phyloP scores from a whole-genome alignment of 2,797 vertebrate genomes.

The Hemitrygon akajei region DNA sequence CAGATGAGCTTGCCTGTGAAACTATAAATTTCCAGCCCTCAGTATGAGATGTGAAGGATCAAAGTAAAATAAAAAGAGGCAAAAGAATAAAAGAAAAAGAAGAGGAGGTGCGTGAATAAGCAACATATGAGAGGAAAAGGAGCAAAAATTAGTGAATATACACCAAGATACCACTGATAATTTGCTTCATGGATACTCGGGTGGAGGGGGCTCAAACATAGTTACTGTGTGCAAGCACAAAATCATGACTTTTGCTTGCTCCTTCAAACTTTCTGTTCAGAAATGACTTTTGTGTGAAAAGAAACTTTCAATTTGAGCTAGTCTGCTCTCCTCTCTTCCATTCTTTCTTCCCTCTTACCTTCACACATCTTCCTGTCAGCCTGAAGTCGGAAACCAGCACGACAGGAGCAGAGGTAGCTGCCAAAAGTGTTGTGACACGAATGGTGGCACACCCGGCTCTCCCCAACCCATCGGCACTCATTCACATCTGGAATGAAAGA shows the following conservation, averaged over 20 bases:
- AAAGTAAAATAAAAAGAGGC: background rate
- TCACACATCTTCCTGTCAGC: constrained; percentile 57
- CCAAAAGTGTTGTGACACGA: constrained; percentile 61
- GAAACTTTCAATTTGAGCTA: too few species aligned
- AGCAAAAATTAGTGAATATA: background rate
- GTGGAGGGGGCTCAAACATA: background rate
- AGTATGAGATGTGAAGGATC: background rate
- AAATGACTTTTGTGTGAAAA: background rate
- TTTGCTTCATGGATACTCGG: background rate
- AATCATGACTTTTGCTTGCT: background rate
- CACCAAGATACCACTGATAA: background rate
- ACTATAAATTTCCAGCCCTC: background rate
- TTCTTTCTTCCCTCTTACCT: constrained; percentile 47
- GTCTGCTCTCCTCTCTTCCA: background rate
- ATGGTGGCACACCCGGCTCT: constrained; percentile 58
- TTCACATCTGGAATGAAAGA: constrained; percentile 56
- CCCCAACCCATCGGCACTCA: constrained; percentile 53
- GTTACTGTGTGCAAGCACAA: background rate
- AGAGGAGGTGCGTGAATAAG: background rate
- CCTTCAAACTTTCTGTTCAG: background rate
- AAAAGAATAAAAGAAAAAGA: background rate
- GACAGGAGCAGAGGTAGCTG: constrained; percentile 62
- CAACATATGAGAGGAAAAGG: background rate
- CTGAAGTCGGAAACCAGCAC: constrained; percentile 56
- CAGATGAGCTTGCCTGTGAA: background rate